Percentiles rank a stretch among this genome's conserved stretches.
Evolutionary conservation across 2,113 vertebrate species (phyloP).

Genomic region (Martes martes): DNA sequence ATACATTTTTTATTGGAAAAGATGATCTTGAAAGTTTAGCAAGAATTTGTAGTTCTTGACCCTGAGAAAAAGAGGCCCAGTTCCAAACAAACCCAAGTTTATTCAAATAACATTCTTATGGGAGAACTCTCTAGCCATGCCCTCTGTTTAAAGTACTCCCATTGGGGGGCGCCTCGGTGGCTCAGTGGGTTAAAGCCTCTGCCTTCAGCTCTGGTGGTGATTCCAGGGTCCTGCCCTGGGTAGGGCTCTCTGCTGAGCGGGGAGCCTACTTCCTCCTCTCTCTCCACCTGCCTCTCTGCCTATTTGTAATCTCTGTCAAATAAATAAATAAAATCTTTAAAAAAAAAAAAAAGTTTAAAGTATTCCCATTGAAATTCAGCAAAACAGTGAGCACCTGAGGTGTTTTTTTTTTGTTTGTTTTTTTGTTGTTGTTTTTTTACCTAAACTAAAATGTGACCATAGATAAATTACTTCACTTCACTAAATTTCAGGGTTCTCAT

Average conservation of each 20-base stretch:
- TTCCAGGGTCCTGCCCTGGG: no score
- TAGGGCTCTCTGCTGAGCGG: no score
- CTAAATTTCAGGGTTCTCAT: not conserved
- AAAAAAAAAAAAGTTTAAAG: no score
- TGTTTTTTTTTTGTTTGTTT: no score
- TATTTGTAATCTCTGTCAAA: no score
- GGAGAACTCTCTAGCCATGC: not conserved
- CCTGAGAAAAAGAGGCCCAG: not conserved
- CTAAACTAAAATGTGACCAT: not conserved
- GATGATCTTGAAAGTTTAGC: not conserved
- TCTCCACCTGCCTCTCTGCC: no score
- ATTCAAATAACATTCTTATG: conserved; percentile 12
- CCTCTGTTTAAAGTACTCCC: not conserved
- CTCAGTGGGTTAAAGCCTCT: no score
- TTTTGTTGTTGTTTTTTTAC: not conserved
- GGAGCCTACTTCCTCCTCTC: no score
- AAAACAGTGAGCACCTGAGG: not conserved
- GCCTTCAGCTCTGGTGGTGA: no score
- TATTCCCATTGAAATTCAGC: not conserved
- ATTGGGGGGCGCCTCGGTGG: not conserved
- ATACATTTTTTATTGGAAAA: not conserved
- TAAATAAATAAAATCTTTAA: no score
- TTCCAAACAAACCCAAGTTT: not conserved
- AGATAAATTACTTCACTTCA: not conserved
- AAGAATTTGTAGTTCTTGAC: not conserved